Base-by-base conservation (phyloP, 2,888 invertebrate genomes). In the Volucella inflata region DNA sequence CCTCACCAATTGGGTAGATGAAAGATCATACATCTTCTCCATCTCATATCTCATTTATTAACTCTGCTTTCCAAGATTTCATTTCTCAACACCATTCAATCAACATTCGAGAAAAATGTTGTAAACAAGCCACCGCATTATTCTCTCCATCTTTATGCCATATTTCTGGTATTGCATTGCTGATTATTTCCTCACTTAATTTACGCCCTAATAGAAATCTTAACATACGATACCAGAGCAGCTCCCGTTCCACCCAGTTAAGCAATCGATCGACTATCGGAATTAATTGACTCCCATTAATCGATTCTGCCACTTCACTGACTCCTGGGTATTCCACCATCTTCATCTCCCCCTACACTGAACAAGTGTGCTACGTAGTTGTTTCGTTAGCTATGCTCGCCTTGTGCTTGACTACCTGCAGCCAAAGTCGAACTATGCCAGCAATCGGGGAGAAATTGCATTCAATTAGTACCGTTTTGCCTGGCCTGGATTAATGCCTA, bases 211-310 rank as follows among this genome's bases (percentile, higher is more conserved):
- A 30, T 30, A 6, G 30, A 30, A 30, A 6, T 6, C 4, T 6
- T 30, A 30, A 6, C 30, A 30, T 30, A 30, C 30, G 30, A 30
- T 30, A 30, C 30, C 30, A 30, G 6, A 30, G 6, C 30, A 30
- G 30, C 30, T 42, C 42, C 30, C 30, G 48, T 59, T 75, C 53
- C 55, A 44, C 55, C 42, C 44, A 74, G 51, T 44, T 67, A 51
- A 64, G 50, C 68, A 65, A 81, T 82, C 82, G 82, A 82, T 77
- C 67, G 12, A 21, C 65, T 67, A 60, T 53, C 55, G 46, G 72
- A 79, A 80, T 80, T 75, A 84, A 84, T 84, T 75, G 75, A 79
- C 75, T 59, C 74, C 64, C 83, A 79, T 83, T 83, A 83, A 83
- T 83, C 74, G 78, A 83, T 75, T 84, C 71, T 74, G 68, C 70